These are phyloP conservation scores for Villa cingulata DNA, from an alignment of 2,888 invertebrate species.

Conservation along the genomic window DNA sequence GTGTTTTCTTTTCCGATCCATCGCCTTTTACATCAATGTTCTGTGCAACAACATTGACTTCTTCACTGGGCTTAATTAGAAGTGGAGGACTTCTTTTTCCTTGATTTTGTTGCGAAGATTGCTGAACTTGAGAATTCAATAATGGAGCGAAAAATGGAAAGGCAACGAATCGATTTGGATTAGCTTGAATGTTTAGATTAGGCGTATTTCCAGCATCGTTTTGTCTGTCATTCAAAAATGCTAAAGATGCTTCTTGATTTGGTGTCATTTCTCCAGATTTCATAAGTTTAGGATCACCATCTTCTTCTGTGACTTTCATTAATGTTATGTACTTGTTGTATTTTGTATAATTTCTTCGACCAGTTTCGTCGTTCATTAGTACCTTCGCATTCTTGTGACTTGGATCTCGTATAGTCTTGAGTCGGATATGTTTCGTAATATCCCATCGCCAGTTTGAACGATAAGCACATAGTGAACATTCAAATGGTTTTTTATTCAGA, in stretches of 20 bases:
- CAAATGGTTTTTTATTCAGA: slow-evolving; percentile 84
- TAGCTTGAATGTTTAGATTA: neutral
- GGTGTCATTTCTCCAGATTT: slow-evolving; percentile 37
- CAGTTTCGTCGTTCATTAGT: slow-evolving; percentile 82
- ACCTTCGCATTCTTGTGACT: slow-evolving; percentile 70
- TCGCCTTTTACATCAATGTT: slow-evolving; percentile 30
- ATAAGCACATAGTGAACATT: slow-evolving; percentile 87
- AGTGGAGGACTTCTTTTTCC: slow-evolving; percentile 33
- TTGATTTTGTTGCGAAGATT: neutral
- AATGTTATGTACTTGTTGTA: slow-evolving; percentile 79
- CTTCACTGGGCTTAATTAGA: slow-evolving; percentile 48
- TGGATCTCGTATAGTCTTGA: slow-evolving; percentile 74
- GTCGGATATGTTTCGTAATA: slow-evolving; percentile 86
- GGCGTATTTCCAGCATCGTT: slow-evolving; percentile 5
- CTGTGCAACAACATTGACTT: slow-evolving; percentile 38
- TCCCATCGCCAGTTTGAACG: slow-evolving; percentile 96
- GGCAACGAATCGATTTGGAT: slow-evolving; percentile 6
- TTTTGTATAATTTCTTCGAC: slow-evolving; percentile 80
- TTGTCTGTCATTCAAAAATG: slow-evolving; percentile 31
- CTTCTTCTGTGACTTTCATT: slow-evolving; percentile 45
- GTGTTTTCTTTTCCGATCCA: slow-evolving; percentile 50
- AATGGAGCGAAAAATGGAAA: slow-evolving; percentile 6
- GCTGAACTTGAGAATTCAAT: neutral
- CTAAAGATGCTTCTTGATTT: slow-evolving; percentile 39
- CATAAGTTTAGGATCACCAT: slow-evolving; percentile 36